Base-by-base conservation (phyloP, 1,140 invertebrate species). In the Trichonephila inaurata region DNA sequence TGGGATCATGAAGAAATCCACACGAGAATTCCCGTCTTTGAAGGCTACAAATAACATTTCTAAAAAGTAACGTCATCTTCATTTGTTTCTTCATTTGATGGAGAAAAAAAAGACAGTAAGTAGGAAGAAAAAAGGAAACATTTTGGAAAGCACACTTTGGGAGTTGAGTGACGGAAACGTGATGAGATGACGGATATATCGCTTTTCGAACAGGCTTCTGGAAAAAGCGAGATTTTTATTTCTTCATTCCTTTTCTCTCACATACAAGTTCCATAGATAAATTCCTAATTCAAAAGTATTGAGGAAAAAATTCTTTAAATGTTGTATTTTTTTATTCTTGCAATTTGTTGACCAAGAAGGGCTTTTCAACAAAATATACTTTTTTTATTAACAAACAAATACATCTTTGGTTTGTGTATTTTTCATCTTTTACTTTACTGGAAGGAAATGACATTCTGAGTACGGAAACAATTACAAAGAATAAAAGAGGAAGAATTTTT, bases 1-100 rank as follows among this genome's bases (percentile, higher is more conserved):
- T 33, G 69, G 69, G 24, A 72, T 33, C 69, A 33, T 72, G 69
- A 72, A 4, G 69, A 72, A 72, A 72, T 66, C 64, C n/a, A 66
- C 64, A n/a, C 8, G 10, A n/a, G 21, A 66, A 66, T 72, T 72
- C 12, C 24, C 16, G 69, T 72, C 16, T 24, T 72, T 18, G 69
- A 72, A 72, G 69, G 69, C 16, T 72, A 72, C 28, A 33, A 72
- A 72, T 24, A 72, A 72, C 69, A 72, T 14, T 16, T 28, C 7
- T 10, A 33, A 72, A 33, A 14, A 72, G 28, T 33, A 7, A 14
- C 24, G 28, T 14, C 33, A 72, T 28, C 24, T 72, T 72, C 33
- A 72, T 72, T 72, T 72, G 28, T 33, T 14, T 28, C 69, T 24
- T 72, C 4, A n/a, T 72, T 33, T 12, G 62, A 72, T 72, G 0